Percentiles rank a stretch among this genome's conserved stretches.
Conservation (phyloP, 2,888 invertebrate genomes). For the Oligia fasciuncula region DNA sequence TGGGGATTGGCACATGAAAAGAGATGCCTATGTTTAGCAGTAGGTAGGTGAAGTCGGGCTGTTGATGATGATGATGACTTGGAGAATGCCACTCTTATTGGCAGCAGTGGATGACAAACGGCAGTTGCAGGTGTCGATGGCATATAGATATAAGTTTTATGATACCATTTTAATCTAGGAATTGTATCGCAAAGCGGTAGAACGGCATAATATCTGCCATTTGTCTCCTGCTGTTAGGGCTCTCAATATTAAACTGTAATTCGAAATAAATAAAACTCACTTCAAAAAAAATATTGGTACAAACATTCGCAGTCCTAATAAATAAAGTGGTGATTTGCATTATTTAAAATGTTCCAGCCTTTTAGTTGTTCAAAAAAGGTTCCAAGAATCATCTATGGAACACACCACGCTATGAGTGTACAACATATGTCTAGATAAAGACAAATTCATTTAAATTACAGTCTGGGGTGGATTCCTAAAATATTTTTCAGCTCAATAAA, state of each 20-base stretch:
- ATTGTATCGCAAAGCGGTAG: neutral
- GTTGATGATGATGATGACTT: neutral
- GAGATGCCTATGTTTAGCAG: no score
- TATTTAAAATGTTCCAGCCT: conserved; percentile 39
- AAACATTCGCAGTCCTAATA: conserved; percentile 1
- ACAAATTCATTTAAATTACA: conserved; percentile 54
- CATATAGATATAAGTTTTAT: neutral
- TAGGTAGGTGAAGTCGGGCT: no score
- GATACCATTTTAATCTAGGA: conserved; percentile 9
- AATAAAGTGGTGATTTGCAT: conserved; percentile 46
- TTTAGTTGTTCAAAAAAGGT: conserved; percentile 49
- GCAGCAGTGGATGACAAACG: neutral
- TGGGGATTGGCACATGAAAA: neutral
- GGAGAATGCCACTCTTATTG: neutral
- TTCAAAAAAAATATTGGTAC: neutral
- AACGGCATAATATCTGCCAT: neutral
- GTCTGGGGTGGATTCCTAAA: conserved; percentile 54
- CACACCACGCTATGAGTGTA: conserved; percentile 62
- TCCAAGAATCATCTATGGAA: conserved; percentile 58
- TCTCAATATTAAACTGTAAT: neutral
- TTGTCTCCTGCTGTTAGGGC: neutral
- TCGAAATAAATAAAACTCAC: neutral
- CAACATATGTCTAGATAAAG: conserved; percentile 42
- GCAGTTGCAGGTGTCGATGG: neutral
- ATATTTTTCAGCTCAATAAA: conserved; percentile 49